phyloP scores from a whole-genome alignment of 2,113 vertebrate genomes.

The Lophura nycthemera region DNA sequence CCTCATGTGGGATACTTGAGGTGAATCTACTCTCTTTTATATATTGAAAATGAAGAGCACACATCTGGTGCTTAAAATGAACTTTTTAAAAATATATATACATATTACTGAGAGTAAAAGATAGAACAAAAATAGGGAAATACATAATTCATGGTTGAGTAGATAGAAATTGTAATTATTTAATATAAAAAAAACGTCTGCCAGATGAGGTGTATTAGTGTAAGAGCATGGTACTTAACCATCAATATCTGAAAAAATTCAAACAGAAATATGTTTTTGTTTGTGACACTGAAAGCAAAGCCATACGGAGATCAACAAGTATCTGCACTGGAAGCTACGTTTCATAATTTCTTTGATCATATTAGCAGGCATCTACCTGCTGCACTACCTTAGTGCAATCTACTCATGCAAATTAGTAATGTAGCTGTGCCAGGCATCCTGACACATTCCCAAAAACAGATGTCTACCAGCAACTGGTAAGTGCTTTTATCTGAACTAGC shows the following conservation, averaged over 20 bases:
- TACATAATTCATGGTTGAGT: neutral
- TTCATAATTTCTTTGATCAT: neutral
- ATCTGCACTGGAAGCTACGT: neutral
- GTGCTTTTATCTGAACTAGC: neutral
- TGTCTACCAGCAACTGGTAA: neutral
- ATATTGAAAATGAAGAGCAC: neutral
- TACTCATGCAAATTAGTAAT: neutral
- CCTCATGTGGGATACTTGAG: neutral
- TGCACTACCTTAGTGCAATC: neutral
- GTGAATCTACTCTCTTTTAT: neutral
- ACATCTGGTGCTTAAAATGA: neutral
- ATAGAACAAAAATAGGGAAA: neutral
- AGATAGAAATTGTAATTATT: neutral
- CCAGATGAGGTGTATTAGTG: neutral
- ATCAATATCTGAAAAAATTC: neutral
- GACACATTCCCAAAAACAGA: neutral
- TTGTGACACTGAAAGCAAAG: neutral
- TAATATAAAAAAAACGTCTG: neutral
- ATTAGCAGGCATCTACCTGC: neutral
- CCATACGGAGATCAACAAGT: neutral
- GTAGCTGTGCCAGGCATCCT: neutral
- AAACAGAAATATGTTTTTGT: neutral
- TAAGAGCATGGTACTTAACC: neutral
- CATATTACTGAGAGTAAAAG: neutral
- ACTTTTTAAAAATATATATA: neutral